Conservation (phyloP, 2,113 vertebrate genomes). For the Salvelinus alpinus region DNA sequence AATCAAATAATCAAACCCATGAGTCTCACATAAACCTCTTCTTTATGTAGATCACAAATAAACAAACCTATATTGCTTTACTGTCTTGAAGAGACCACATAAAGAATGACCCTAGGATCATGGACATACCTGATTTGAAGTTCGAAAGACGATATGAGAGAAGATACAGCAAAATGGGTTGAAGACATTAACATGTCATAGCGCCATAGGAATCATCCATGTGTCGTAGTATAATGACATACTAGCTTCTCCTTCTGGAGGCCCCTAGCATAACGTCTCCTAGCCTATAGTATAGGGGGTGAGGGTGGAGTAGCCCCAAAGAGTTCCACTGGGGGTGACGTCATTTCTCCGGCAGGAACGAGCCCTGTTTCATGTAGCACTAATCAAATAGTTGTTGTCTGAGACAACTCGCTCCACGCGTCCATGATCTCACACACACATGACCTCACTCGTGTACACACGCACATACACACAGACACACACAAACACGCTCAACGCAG, state of each 20-base stretch:
- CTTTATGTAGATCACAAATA: neutral
- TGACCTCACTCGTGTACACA: slow-evolving; percentile 54
- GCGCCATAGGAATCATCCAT: no score
- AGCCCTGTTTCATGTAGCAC: slow-evolving; percentile 45
- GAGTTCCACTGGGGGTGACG: slow-evolving; percentile 55
- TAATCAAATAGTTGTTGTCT: slow-evolving; percentile 62
- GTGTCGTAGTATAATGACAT: no score
- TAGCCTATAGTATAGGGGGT: slow-evolving; percentile 27
- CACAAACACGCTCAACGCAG: slow-evolving; percentile 19
- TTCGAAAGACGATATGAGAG: no score
- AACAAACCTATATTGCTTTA: neutral
- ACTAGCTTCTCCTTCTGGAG: neutral
- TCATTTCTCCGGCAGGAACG: slow-evolving; percentile 52
- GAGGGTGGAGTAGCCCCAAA: slow-evolving; percentile 53
- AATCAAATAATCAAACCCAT: neutral
- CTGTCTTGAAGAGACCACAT: no score
- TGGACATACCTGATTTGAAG: no score
- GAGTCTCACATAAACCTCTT: neutral
- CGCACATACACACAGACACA: slow-evolving; percentile 13
- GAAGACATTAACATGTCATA: no score
- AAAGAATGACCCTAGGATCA: no score
- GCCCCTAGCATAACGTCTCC: slow-evolving; percentile 8
- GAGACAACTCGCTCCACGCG: slow-evolving; percentile 32
- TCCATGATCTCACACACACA: slow-evolving; percentile 28
- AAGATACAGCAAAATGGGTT: no score